These are phyloP conservation scores for Drosophila mauritiana DNA, from an alignment of 1,140 invertebrate species.

Conservation along the genomic window DNA sequence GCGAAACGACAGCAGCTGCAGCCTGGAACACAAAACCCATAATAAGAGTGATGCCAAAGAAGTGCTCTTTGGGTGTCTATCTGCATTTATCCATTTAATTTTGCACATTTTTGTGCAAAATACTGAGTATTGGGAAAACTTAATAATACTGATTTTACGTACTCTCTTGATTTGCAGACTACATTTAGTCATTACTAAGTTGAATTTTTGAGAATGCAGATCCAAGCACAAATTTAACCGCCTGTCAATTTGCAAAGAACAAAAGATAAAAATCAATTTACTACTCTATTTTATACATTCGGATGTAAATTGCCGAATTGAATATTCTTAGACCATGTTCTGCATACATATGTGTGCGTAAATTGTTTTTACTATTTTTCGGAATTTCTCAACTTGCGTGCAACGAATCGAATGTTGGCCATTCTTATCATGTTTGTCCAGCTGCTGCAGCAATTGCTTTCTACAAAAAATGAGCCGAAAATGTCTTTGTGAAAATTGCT, in stretches of 20 bases:
- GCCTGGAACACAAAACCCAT: slow-evolving; percentile 19
- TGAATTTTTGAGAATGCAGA: slow-evolving; percentile 19
- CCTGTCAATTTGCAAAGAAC: slow-evolving; percentile 20
- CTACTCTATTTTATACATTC: slow-evolving; percentile 11
- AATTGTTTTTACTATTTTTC: slow-evolving; percentile 38
- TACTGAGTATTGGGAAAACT: neutral
- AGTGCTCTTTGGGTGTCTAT: slow-evolving; percentile 14
- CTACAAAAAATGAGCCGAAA: slow-evolving; percentile 44
- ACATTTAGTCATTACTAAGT: too few relatives aligned
- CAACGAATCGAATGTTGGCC: slow-evolving; percentile 31
- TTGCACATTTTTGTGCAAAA: too few relatives aligned
- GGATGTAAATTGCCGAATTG: slow-evolving; percentile 45
- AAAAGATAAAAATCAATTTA: slow-evolving; percentile 44
- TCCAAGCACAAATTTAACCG: slow-evolving; percentile 33
- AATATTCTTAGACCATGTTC: slow-evolving; percentile 36
- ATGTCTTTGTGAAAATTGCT: slow-evolving; percentile 16
- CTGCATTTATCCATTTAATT: neutral
- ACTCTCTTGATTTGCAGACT: too few relatives aligned
- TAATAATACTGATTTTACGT: too few relatives aligned
- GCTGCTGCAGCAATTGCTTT: slow-evolving; percentile 51
- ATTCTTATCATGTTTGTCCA: slow-evolving; percentile 59
- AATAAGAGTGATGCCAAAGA: slow-evolving; percentile 25
- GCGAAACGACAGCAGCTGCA: slow-evolving; percentile 64
- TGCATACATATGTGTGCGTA: slow-evolving; percentile 11
- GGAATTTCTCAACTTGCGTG: slow-evolving; percentile 22